phyloP scores from a whole-genome alignment of 2,797 vertebrate genomes.

The Petrocephalus sullivani region DNA sequence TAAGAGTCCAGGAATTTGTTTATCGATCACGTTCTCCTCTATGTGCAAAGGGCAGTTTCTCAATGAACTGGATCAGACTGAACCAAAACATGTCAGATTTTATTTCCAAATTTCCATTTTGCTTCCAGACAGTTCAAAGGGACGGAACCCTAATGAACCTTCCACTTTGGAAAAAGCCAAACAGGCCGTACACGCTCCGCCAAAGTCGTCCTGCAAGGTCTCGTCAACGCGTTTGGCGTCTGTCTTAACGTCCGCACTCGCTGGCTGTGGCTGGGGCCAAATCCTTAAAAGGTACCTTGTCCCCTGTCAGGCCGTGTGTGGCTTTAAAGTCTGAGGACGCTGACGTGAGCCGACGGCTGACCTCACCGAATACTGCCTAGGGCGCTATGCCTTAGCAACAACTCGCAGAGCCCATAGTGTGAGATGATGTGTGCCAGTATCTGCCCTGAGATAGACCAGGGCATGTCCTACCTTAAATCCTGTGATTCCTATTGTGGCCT shows the following conservation, averaged over 20 bases:
- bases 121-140: neutral
- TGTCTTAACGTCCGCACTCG: neutral
- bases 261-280: no score
- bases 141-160: neutral
- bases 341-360: neutral
- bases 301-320: neutral
- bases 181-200: neutral
- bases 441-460: neutral
- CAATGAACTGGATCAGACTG: neutral
- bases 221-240: neutral
- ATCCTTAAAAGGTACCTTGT: slow-evolving; percentile 8
- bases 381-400: neutral
- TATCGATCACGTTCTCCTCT: neutral
- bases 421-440: no score
- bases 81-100: neutral
- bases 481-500: neutral
- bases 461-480: neutral
- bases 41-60: neutral
- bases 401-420: neutral
- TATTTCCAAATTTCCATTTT: slow-evolving; percentile 2
- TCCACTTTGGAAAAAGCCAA: neutral
- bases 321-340: neutral
- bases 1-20: neutral
- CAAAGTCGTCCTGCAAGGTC: neutral
- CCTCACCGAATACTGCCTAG: neutral